These are phyloP conservation scores for Psittacula derbiana DNA, from an alignment of 2,797 vertebrate species.

Conservation along the genomic window DNA sequence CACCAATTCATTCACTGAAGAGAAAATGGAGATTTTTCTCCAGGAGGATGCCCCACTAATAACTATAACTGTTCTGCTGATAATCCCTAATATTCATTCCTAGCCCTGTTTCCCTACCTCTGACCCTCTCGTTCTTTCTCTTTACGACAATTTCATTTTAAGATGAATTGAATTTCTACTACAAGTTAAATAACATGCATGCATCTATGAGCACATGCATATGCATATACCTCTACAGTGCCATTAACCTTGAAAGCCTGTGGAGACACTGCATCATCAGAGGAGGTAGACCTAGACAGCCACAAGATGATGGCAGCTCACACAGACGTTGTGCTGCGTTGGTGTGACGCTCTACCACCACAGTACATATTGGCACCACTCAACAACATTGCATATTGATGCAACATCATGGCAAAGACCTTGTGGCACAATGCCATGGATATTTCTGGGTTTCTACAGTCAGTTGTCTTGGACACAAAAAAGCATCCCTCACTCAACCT, in stretches of 20 bases:
- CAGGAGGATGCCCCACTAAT: neutral
- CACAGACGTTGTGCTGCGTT: accelerated
- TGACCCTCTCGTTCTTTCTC: neutral
- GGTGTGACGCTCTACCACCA: neutral
- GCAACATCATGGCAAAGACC: neutral
- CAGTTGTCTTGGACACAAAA: neutral
- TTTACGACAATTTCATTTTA: neutral
- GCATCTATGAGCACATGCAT: neutral
- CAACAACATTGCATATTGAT: neutral
- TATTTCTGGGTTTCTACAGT: conserved; percentile 15
- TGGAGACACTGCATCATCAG: neutral
- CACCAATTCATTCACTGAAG: neutral
- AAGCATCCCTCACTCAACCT: neutral
- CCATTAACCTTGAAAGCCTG: neutral
- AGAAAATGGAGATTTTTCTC: neutral
- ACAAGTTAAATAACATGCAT: accelerated
- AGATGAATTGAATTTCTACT: neutral
- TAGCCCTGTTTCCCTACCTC: neutral
- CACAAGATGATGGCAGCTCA: accelerated
- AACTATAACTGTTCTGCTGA: neutral
- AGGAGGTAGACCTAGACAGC: neutral
- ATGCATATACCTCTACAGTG: accelerated
- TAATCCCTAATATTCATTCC: neutral
- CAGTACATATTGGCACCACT: accelerated
- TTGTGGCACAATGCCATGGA: neutral